Conservation (phyloP, 2,113 vertebrate genomes). For the Vanacampus margaritifer region DNA sequence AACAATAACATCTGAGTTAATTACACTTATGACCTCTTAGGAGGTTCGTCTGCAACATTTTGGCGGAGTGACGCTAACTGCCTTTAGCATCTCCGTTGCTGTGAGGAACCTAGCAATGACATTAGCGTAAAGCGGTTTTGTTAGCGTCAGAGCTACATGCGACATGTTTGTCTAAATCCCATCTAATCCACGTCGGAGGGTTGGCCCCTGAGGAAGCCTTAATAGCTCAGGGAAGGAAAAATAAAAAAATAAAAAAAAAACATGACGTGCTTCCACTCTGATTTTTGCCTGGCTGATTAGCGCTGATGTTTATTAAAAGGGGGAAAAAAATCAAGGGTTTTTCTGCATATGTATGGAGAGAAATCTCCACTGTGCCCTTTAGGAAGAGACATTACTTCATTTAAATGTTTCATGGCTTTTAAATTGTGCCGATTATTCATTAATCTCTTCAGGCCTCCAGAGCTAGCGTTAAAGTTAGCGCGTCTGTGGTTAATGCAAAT, state of each 20-base stretch:
- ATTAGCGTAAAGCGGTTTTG: not conserved
- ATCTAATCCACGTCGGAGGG: slow-evolving; percentile 59
- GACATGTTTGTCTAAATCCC: slow-evolving; percentile 59
- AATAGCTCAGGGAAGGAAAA: slow-evolving; percentile 37
- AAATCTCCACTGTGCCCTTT: slow-evolving; percentile 68
- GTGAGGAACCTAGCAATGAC: not conserved
- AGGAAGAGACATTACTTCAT: slow-evolving; percentile 75
- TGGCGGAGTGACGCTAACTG: not conserved
- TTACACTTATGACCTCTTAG: too few species aligned
- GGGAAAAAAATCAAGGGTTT: slow-evolving; percentile 36
- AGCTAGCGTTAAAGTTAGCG: slow-evolving; percentile 66
- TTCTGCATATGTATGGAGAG: slow-evolving; percentile 57
- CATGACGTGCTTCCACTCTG: slow-evolving; percentile 52
- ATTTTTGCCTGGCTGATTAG: slow-evolving; percentile 69
- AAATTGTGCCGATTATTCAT: slow-evolving; percentile 76
- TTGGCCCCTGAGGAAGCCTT: slow-evolving; percentile 46
- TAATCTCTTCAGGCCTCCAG: slow-evolving; percentile 72
- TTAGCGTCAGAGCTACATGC: not conserved
- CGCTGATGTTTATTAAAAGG: slow-evolving; percentile 65
- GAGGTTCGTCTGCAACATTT: not conserved
- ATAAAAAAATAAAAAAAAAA: slow-evolving; percentile 23
- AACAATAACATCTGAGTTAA: too few species aligned
- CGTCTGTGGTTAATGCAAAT: slow-evolving; percentile 71
- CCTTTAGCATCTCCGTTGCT: not conserved
- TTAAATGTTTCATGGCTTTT: slow-evolving; percentile 79